Evolutionary conservation across 1,140 invertebrate species (phyloP), one percentile per base, ranked within the genome.

Genomic region (Ganaspis sp.): DNA sequence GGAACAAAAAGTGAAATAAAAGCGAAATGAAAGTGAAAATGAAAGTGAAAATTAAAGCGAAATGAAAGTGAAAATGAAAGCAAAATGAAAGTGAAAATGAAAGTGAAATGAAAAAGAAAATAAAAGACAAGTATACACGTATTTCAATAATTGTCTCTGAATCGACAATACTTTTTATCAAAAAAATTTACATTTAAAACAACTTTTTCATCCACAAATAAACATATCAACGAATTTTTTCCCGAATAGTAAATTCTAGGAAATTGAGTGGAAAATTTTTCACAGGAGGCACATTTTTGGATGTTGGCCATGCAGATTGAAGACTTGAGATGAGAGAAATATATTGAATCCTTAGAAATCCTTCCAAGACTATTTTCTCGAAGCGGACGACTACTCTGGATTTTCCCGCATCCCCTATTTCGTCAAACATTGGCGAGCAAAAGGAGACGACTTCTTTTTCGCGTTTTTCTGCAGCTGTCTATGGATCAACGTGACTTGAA

Each of bases 291-390:
- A 64, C 12, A 29, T 12, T 15, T 64, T 64, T 64, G 54, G 54
- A 64, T 26, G 1, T 0, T 64, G 12, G 54, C 54, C 54, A 64
- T 26, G 23, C 26, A 64, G 54, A 64, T 64, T 64, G 54, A 12
- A 29, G 54, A 26, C 8, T 64, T 58, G 53, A 64, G 54, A 64
- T 21, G 23, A 26, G 29, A 64, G 54, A 64, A 64, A 64, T 29
- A 64, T 64, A 64, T 29, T 5, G 23, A 64, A 64, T 29, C 54
- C 23, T 64, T 64, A 64, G 54, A 64, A 64, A 64, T 64, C 23
- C 23, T 23, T 23, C 23, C 54, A 64, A 64, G 54, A 26, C 0
- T 64, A 23, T 11, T 64, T 23, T 23, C 19, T 23, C 12, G 21
- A 1, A 15, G 12, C 42, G 42, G 8, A 8, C 19, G 9, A 58